Evolutionary conservation across 1,140 invertebrate genomes (phyloP).

Genomic region (Drosophila rufa): DNA sequence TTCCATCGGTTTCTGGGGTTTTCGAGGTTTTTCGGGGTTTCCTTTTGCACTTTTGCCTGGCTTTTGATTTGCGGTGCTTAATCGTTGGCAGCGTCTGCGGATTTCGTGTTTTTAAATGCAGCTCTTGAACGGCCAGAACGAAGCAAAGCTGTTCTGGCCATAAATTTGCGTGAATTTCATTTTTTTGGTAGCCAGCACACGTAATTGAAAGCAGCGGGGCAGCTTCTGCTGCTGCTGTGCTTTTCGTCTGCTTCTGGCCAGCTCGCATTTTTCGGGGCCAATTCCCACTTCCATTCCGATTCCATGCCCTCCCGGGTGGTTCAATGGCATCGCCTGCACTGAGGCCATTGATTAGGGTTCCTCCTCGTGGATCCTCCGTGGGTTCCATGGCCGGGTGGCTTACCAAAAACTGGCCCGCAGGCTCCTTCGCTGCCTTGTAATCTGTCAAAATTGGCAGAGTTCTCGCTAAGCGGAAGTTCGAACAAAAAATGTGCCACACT

Average conservation of each 20-base stretch:
- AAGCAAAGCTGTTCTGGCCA: constrained; percentile 48
- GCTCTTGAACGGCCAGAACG: constrained; percentile 40
- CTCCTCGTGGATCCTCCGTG: constrained; percentile 9
- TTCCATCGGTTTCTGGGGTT: constrained; percentile 42
- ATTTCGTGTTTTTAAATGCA: constrained; percentile 57
- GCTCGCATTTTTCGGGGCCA: constrained; percentile 37
- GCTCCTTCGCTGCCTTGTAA: constrained; percentile 69
- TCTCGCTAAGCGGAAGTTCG: constrained; percentile 69
- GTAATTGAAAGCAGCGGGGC: constrained; percentile 79
- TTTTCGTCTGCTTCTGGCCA: constrained; percentile 1
- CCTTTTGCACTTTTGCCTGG: constrained; percentile 43
- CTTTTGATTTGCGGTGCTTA: constrained; percentile 77
- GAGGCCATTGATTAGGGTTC: constrained; percentile 66
- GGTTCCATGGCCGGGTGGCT: constrained; percentile 42
- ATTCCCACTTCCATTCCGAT: constrained; percentile 18
- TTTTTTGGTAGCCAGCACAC: constrained; percentile 40
- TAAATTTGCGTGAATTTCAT: constrained; percentile 59
- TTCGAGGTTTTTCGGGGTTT: constrained; percentile 36
- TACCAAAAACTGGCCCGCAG: constrained; percentile 45
- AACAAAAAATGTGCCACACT: constrained; percentile 61
- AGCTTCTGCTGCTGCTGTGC: constrained; percentile 29
- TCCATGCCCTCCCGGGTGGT: constrained; percentile 43
- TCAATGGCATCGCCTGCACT: constrained; percentile 65
- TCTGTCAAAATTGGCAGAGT: constrained; percentile 78
- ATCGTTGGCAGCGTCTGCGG: constrained; percentile 75